A percentile compares a stretch with the other conserved stretches of the same genome.
phyloP scores from a whole-genome alignment of 2,797 vertebrate species.

The Alauda arvensis region DNA sequence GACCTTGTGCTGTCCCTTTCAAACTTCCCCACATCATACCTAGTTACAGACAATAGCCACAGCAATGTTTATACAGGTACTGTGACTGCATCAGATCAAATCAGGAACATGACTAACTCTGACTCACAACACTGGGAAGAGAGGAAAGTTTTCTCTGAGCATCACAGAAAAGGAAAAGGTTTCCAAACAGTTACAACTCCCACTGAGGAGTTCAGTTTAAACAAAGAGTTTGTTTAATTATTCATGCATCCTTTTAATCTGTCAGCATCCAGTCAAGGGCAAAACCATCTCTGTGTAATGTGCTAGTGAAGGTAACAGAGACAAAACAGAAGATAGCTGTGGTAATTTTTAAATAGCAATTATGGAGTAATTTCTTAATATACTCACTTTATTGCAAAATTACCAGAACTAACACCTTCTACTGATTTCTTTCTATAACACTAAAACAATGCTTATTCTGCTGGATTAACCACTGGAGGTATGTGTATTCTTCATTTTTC shows the following conservation, averaged over 20 bases:
- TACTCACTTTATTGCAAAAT: conserved; percentile 22
- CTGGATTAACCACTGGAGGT: conserved; percentile 67
- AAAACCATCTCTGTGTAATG: neutral
- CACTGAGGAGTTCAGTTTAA: neutral
- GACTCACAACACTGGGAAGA: neutral
- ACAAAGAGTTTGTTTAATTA: conserved; percentile 23
- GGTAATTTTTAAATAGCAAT: conserved; percentile 4
- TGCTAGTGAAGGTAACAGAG: neutral
- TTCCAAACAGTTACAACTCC: conserved; percentile 9
- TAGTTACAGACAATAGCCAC: neutral
- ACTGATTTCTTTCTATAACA: conserved; percentile 65
- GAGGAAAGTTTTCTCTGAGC: neutral
- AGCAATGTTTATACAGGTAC: neutral
- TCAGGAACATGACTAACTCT: conserved; percentile 1
- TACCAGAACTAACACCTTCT: conserved; percentile 66
- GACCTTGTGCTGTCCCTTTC: neutral
- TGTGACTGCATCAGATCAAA: neutral
- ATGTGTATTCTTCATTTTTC: conserved; percentile 59
- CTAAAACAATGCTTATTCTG: conserved; percentile 68
- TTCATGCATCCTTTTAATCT: neutral
- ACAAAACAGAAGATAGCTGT: neutral
- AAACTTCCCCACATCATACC: neutral
- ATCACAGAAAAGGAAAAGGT: neutral
- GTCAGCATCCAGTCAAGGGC: neutral
- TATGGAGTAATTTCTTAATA: conserved; percentile 15